Evolutionary conservation across 2,113 vertebrate species (phyloP).

Genomic region (Taurulus bubalis): DNA sequence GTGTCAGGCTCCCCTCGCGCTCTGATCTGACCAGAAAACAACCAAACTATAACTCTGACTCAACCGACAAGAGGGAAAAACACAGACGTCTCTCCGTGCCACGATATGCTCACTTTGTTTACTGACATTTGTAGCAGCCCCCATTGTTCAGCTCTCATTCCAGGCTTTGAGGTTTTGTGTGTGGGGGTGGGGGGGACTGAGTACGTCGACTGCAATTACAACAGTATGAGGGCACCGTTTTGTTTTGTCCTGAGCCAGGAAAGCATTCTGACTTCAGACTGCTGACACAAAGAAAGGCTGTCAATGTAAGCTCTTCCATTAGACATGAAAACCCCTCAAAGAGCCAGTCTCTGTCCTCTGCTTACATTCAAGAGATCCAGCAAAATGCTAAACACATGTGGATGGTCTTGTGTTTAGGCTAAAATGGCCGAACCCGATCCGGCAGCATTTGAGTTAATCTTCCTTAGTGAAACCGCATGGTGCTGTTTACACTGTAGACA

Average conservation of each 20-base stretch:
- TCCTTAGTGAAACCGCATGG: conserved; percentile 75
- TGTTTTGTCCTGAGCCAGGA: conserved; percentile 66
- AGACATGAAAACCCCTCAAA: conserved; percentile 71
- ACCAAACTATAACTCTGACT: conserved; percentile 38
- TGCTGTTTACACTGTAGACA: conserved; percentile 76
- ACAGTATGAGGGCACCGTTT: conserved; percentile 49
- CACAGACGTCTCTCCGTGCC: conserved; percentile 19
- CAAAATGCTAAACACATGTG: conserved; percentile 79
- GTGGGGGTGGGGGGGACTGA: conserved; percentile 18
- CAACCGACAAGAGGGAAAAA: conserved; percentile 22
- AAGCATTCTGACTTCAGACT: conserved; percentile 66
- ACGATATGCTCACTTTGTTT: conserved; percentile 34
- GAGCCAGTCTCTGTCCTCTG: conserved; percentile 69
- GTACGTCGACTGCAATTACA: conserved; percentile 47
- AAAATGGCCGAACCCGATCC: conserved; percentile 74
- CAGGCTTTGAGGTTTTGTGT: conserved; percentile 46
- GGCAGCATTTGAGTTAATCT: conserved; percentile 75
- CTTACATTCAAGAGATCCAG: conserved; percentile 71
- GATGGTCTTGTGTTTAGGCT: conserved; percentile 68
- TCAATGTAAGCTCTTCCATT: conserved; percentile 55
- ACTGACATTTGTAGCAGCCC: conserved; percentile 30
- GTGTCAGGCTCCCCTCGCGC: conserved; percentile 53
- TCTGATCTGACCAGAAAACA: conserved; percentile 59
- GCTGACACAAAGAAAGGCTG: conserved; percentile 72
- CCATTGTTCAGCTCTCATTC: conserved; percentile 32